Evolutionary conservation across 2,113 vertebrate species (phyloP), one percentile per base, ranked within the genome.

Genomic region (Scomber japonicus): DNA sequence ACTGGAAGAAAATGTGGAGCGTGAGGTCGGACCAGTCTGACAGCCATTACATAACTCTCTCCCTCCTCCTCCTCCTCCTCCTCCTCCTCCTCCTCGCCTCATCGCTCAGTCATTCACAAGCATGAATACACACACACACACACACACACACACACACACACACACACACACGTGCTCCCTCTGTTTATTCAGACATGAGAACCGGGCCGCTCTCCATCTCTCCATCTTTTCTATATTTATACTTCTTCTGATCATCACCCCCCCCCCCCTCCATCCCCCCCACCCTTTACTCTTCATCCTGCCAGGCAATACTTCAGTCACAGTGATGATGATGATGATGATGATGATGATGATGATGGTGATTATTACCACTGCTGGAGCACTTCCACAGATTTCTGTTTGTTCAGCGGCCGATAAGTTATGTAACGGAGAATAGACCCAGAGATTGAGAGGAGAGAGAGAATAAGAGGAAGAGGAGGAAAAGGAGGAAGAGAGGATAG

Each of bases 21-120:
- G 59, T 70, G 75, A 82, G 40, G 81, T 45, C 11, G 48, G 63
- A 78, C 85, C 66, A 21, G 90, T 86, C 53, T 0, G 62, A 68
- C 64, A 0, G 53, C 0, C 17, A 19, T 75, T 68, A n/a, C 61
- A 31, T 65, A 82, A 78, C 46, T 1, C 24, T 24, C n/a, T n/a
- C n/a, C n/a, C n/a, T n/a, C n/a, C n/a, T n/a, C n/a, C n/a, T n/a
- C n/a, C n/a, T n/a, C n/a, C n/a, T n/a, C n/a, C n/a, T 24, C 24
- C 24, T 24, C 24, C 24, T 24, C 24, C 24, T 24, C 24, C 2
- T 2, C 24, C 24, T 24, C 56, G 17, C 27, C 51, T 75, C 61
- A 19, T 59, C 75, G 30, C 27, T 60, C 71, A 19, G 5, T 40
- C 35, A 40, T 3, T 44, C 69, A 17, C 31, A 14, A 1, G 19